Evolutionary conservation across 1,140 invertebrate genomes (phyloP).

Genomic region (Microplitis demolitor): DNA sequence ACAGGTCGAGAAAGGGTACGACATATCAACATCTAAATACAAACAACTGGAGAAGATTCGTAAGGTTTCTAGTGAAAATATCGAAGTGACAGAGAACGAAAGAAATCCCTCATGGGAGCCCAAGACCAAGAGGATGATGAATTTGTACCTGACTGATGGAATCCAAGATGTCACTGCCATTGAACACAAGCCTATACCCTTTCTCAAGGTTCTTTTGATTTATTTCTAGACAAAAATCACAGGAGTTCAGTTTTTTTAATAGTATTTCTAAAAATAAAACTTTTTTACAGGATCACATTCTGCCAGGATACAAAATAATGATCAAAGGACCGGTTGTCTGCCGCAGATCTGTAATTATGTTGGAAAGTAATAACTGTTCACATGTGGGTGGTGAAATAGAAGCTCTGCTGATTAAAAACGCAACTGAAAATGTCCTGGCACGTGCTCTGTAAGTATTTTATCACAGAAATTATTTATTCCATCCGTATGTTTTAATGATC

Average conservation of each 20-base stretch:
- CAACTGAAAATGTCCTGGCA: conserved; percentile 67
- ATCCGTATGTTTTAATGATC: neutral
- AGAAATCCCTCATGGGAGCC: conserved; percentile 49
- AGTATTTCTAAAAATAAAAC: neutral
- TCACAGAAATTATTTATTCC: neutral
- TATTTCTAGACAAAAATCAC: conserved; percentile 16
- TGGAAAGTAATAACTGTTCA: conserved; percentile 65
- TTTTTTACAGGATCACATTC: conserved; percentile 44
- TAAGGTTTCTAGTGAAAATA: conserved; percentile 63
- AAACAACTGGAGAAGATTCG: conserved; percentile 41
- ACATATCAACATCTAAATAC: conserved; percentile 35
- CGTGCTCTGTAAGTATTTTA: conserved; percentile 61
- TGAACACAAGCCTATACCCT: conserved; percentile 72
- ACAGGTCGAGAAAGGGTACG: conserved; percentile 33
- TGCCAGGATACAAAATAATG: conserved; percentile 58
- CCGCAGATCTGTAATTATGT: conserved; percentile 71
- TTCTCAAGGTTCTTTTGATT: conserved; percentile 62
- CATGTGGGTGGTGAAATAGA: conserved; percentile 80
- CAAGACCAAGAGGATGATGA: conserved; percentile 68
- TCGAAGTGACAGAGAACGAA: conserved; percentile 60
- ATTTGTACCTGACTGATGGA: conserved; percentile 79
- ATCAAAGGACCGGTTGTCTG: conserved; percentile 72
- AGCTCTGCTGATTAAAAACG: conserved; percentile 64
- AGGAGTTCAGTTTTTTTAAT: conserved; percentile 1
- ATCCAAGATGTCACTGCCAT: conserved; percentile 71